A percentile compares a stretch with the other conserved stretches of the same genome.
These are phyloP conservation scores for Pygmarrhopalites habei DNA, from an alignment of 1,140 invertebrate genomes.

Conservation along the genomic window DNA sequence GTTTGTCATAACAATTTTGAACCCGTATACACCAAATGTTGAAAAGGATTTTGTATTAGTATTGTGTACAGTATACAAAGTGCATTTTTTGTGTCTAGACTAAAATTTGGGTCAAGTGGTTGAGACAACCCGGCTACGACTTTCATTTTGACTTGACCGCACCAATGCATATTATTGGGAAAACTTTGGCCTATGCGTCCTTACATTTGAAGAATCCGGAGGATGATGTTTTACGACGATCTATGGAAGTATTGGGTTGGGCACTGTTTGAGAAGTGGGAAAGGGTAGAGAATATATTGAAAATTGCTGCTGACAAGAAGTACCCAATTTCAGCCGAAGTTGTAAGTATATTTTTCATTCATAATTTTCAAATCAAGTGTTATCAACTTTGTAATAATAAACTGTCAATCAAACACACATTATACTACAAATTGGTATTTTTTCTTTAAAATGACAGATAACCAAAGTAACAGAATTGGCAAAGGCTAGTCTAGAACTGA, in stretches of 20 bases:
- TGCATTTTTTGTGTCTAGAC: slow-evolving; percentile 43
- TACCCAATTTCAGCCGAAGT: slow-evolving; percentile 43
- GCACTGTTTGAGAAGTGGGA: slow-evolving; percentile 61
- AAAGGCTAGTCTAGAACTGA: slow-evolving; percentile 39
- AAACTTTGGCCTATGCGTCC: slow-evolving; percentile 62
- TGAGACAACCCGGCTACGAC: slow-evolving; percentile 75
- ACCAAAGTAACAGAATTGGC: slow-evolving; percentile 24
- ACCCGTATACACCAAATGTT: slow-evolving; percentile 1
- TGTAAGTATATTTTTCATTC: slow-evolving; percentile 37
- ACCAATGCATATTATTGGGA: slow-evolving; percentile 61
- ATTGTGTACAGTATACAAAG: too few species aligned
- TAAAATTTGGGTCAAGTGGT: slow-evolving; percentile 66
- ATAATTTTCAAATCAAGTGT: too few species aligned
- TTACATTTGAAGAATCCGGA: slow-evolving; percentile 42
- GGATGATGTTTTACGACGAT: slow-evolving; percentile 52
- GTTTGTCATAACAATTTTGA: slow-evolving; percentile 12
- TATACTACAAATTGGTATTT: too few species aligned
- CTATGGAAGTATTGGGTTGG: slow-evolving; percentile 61
- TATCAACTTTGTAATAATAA: too few species aligned
- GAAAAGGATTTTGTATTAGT: slow-evolving; percentile 20
- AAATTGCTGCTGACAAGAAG: slow-evolving; percentile 42
- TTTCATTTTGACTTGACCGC: slow-evolving; percentile 77
- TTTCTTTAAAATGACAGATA: slow-evolving; percentile 17
- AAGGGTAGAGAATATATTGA: slow-evolving; percentile 47
- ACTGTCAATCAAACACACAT: too few species aligned